Conservation (phyloP, 2,797 vertebrate species). For the Rhyacichthys aspro region DNA sequence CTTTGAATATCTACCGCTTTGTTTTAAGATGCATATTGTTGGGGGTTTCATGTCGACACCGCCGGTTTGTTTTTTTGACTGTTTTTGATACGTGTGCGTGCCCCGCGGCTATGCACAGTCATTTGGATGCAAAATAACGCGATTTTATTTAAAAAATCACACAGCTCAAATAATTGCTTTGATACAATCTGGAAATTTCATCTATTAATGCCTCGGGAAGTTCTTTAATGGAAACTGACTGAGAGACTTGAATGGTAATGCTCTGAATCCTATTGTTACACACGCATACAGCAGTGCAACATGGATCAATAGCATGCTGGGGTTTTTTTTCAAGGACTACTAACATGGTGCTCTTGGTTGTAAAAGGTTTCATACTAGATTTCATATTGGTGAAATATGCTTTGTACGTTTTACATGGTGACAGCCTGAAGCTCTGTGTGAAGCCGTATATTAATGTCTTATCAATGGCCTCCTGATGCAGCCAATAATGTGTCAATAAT, state of each 20-base stretch:
- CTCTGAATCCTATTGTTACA: slow-evolving; percentile 15
- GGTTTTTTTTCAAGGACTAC: too few relatives aligned
- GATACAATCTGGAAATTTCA: slow-evolving; percentile 64
- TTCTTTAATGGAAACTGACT: slow-evolving; percentile 38
- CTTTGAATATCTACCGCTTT: slow-evolving; percentile 40
- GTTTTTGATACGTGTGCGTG: slow-evolving; percentile 45
- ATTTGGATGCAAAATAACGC: slow-evolving; percentile 57
- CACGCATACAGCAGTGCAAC: slow-evolving; percentile 1
- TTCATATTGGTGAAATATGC: too few relatives aligned
- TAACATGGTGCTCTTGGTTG: too few relatives aligned
- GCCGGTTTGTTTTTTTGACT: slow-evolving; percentile 56
- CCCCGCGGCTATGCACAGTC: slow-evolving; percentile 39
- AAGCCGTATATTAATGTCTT: too few relatives aligned
- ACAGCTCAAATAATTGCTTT: slow-evolving; percentile 67
- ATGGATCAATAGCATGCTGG: not conserved
- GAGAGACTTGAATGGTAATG: slow-evolving; percentile 30
- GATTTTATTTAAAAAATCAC: slow-evolving; percentile 41
- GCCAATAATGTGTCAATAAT: too few relatives aligned
- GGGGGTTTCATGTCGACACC: slow-evolving; percentile 24
- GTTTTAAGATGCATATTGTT: slow-evolving; percentile 47
- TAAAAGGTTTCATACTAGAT: too few relatives aligned
- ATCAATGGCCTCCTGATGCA: too few relatives aligned
- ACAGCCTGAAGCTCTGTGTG: too few relatives aligned
- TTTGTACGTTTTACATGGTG: too few relatives aligned
- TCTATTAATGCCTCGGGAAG: slow-evolving; percentile 58